Evolutionary conservation across 2,797 vertebrate genomes (phyloP).

Genomic region (Toxotes lorentzi): DNA sequence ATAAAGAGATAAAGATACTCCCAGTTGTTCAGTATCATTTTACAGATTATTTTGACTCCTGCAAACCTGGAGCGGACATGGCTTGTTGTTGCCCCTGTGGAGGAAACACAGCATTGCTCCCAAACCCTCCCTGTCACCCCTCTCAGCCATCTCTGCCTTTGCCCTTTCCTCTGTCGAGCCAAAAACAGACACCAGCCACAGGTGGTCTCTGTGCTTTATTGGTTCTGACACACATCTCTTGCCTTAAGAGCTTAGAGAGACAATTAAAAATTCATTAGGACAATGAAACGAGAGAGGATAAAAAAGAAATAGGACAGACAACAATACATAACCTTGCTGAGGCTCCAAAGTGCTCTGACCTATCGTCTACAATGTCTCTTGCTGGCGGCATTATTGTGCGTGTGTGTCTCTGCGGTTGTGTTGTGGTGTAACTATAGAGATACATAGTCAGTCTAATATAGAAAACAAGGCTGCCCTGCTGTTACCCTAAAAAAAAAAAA

Average conservation of each 20-base stretch:
- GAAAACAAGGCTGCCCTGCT: conserved; percentile 32
- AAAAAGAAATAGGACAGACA: conserved; percentile 68
- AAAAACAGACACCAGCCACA: conserved; percentile 79
- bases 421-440: conserved; percentile 37
- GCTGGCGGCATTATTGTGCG: conserved; percentile 55
- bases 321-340: conserved; percentile 71
- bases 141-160: conserved; percentile 76
- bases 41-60: conserved; percentile 33
- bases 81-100: conserved; percentile 29
- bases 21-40: conserved; percentile 20
- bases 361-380: conserved; percentile 54
- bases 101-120: conserved; percentile 28
- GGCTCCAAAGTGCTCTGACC: conserved; percentile 69
- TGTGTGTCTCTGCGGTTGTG: conserved; percentile 33
- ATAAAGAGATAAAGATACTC: neutral
- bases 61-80: conserved; percentile 13
- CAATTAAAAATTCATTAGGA: conserved; percentile 82
- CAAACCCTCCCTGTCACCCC: conserved; percentile 46
- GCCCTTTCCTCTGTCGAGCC: conserved; percentile 74
- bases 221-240: conserved; percentile 77
- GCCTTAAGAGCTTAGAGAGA: conserved; percentile 79
- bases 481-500: conserved; percentile 22
- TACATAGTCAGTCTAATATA: conserved; percentile 21
- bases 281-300: conserved; percentile 62
- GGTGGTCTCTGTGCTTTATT: conserved; percentile 79